Conservation (phyloP, 2,797 vertebrate species). For the Picus viridis region DNA sequence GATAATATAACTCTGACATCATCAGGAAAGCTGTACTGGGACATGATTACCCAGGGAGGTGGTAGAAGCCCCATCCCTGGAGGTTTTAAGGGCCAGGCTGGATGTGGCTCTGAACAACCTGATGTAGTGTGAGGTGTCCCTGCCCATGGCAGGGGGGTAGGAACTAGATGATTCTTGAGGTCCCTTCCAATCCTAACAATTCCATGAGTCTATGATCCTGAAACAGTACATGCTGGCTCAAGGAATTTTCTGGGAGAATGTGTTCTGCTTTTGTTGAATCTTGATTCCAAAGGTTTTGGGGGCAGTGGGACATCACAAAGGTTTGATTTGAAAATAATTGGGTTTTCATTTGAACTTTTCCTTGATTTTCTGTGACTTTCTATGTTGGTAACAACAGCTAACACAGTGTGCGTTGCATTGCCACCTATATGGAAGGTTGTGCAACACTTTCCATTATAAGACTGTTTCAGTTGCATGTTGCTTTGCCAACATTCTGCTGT, state of each 20-base stretch:
- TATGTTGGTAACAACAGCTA: neutral
- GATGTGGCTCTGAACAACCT: no score
- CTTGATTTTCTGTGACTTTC: neutral
- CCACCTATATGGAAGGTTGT: conserved; percentile 55
- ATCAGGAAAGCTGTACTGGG: neutral
- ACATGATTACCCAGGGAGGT: neutral
- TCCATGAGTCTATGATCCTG: neutral
- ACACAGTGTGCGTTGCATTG: neutral
- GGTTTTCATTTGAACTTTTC: neutral
- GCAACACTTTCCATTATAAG: conserved; percentile 64
- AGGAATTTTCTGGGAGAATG: neutral
- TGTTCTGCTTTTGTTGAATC: neutral
- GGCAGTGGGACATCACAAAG: neutral
- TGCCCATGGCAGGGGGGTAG: no score
- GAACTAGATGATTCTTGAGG: no score
- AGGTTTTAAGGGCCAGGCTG: no score
- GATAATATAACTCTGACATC: neutral
- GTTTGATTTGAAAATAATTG: neutral
- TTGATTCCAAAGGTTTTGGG: neutral
- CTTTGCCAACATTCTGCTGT: conserved; percentile 55
- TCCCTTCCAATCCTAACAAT: no score
- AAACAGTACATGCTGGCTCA: neutral
- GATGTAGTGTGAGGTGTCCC: no score
- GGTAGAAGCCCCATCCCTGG: no score
- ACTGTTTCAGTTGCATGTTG: conserved; percentile 29